Evolutionary conservation across 2,797 vertebrate genomes (phyloP), one percentile per base, ranked within the genome.

Genomic region (Pampus argenteus): DNA sequence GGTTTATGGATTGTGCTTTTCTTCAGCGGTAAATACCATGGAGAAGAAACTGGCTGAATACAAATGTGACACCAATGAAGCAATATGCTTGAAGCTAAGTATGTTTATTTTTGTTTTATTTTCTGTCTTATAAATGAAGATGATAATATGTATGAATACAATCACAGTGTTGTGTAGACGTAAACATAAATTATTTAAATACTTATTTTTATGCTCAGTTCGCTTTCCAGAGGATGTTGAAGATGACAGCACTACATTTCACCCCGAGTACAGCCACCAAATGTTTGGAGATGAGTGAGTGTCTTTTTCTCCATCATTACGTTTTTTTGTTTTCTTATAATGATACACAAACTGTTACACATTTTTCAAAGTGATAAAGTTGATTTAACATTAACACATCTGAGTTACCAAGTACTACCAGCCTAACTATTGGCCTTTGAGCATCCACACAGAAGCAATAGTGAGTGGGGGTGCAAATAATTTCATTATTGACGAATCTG

Each of bases 41-140:
- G 98, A 99, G 91, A 99, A 98, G 94, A 98, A 99, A 83, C 89
- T 99, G 85, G 96, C 98, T 10, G 98, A 99, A 77, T 99, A 97
- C 91, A 99, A 99, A 79, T 99, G 97, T 91, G 96, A 97, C 83
- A 99, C 98, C 85, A 99, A 99, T 85, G 96, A 98, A 94, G 98
- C 98, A 13, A 94, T 98, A 83, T 96, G 96, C 79, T 89, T 99
- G 76, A 99, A 99, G 86, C 89, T 99, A 85, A 98, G 98, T 99
- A 95, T 87, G 88, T 82, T 80, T 51, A 6, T 49, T 59, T 47
- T 28, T 6, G 5, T 8, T 56, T 56, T 22, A n/a, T 61, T 52
- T 17, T n/a, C 10, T 36, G 1, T 66, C 11, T 61, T 65, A 29
- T 44, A 54, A 54, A 48, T 52, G 0, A 34, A 20, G 58, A 29